A percentile compares a stretch with the other conserved stretches of the same genome.
Evolutionary conservation across 2,113 vertebrate species (phyloP).

Genomic region (Naja naja): DNA sequence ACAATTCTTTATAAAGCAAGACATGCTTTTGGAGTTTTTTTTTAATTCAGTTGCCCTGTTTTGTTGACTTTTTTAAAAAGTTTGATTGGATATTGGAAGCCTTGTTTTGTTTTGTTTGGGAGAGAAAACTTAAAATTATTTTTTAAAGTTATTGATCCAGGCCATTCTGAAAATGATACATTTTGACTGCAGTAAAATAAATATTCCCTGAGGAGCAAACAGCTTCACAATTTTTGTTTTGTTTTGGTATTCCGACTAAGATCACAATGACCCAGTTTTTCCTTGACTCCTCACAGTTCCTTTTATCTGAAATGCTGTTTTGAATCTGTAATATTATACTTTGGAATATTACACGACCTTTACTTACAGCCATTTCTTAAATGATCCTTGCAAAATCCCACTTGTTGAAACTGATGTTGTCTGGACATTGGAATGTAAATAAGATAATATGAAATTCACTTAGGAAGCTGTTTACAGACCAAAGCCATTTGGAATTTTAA

Average conservation of each 20-base stretch:
- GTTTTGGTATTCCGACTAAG: not conserved
- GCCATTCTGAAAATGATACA: not conserved
- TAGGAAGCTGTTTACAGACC: not conserved
- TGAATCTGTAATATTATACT: not conserved
- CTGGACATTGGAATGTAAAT: conserved; percentile 11
- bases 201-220: not conserved
- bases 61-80: not conserved
- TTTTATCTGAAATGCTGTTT: not conserved
- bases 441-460: not conserved
- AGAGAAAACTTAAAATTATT: not conserved
- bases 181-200: not conserved
- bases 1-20: not conserved
- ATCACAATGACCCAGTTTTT: conserved; percentile 4
- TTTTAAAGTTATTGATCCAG: not conserved
- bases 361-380: not conserved
- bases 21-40: not conserved
- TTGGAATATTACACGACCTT: not conserved
- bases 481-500: not conserved
- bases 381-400: not conserved
- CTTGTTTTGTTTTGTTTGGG: not conserved
- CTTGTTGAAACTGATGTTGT: not conserved
- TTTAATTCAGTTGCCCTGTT: not conserved
- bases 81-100: not conserved
- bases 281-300: not conserved
- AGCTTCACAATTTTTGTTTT: not conserved